Evolutionary conservation across 2,888 invertebrate genomes (phyloP).

Genomic region (Agriopis marginaria): DNA sequence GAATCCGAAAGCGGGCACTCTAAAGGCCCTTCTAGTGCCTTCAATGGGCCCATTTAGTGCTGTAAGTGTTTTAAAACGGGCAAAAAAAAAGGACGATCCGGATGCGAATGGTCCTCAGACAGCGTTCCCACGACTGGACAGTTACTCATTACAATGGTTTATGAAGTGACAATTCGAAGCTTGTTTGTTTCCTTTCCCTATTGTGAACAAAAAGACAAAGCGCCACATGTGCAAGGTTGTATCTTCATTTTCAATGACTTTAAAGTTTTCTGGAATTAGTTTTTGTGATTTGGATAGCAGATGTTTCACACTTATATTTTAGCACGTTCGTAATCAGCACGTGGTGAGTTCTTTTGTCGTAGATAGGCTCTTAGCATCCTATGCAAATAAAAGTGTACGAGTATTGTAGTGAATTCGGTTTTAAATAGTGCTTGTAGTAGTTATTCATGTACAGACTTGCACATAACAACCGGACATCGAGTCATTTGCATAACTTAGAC

Average conservation of each 20-base stretch:
- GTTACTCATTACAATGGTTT: slow-evolving; percentile 66
- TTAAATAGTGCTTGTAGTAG: too few relatives aligned
- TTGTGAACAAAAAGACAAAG: slow-evolving; percentile 68
- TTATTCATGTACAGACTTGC: too few relatives aligned
- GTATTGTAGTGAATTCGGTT: too few relatives aligned
- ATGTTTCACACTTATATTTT: slow-evolving; percentile 58
- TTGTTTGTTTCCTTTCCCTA: slow-evolving; percentile 67
- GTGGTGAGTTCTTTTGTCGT: slow-evolving; percentile 34
- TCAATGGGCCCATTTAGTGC: slow-evolving; percentile 71
- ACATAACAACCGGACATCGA: too few relatives aligned
- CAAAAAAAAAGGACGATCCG: slow-evolving; percentile 80
- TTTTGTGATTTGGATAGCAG: slow-evolving; percentile 62
- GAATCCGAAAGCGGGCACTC: slow-evolving; percentile 55
- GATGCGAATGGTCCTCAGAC: slow-evolving; percentile 73
- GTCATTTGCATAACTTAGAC: too few relatives aligned
- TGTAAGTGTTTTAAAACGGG: slow-evolving; percentile 78
- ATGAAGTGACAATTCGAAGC: slow-evolving; percentile 75
- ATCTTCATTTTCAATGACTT: slow-evolving; percentile 11
- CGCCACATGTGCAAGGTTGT: slow-evolving; percentile 67
- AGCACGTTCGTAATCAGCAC: slow-evolving; percentile 47
- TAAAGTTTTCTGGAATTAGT: slow-evolving; percentile 42
- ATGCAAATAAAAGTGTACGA: too few relatives aligned
- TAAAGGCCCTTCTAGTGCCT: slow-evolving; percentile 56
- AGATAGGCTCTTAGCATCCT: slow-evolving; percentile 7
- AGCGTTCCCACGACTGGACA: slow-evolving; percentile 77